Percentiles rank a stretch among this genome's conserved stretches.
Evolutionary conservation across 2,113 vertebrate species (phyloP).

Genomic region (Otus sunia): DNA sequence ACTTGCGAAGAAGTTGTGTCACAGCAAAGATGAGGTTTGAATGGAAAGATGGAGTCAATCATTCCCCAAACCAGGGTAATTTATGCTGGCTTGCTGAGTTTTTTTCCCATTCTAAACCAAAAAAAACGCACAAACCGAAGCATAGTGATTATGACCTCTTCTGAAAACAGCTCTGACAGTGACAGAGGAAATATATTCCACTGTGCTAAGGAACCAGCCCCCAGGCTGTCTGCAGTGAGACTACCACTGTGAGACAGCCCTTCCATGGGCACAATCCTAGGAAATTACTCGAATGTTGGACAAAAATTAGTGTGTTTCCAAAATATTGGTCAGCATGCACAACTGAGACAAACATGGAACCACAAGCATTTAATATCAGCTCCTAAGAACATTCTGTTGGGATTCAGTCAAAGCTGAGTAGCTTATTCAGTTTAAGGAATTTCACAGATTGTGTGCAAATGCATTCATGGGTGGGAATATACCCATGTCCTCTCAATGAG

Average conservation of each 20-base stretch:
- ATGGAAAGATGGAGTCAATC: neutral
- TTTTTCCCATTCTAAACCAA: neutral
- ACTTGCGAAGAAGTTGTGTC: neutral
- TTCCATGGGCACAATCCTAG: neutral
- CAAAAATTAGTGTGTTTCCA: neutral
- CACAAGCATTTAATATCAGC: neutral
- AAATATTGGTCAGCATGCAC: neutral
- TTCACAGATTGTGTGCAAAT: neutral
- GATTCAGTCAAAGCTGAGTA: neutral
- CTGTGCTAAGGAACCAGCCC: neutral
- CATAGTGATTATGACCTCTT: neutral
- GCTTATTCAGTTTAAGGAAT: neutral
- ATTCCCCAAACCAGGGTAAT: neutral
- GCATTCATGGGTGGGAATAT: neutral
- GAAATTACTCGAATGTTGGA: neutral
- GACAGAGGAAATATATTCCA: neutral
- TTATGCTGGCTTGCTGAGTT: neutral
- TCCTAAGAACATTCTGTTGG: neutral
- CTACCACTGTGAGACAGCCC: neutral
- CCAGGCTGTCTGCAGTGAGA: neutral
- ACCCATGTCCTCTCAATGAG: neutral
- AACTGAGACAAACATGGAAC: neutral
- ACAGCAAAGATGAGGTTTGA: neutral
- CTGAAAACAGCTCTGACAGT: neutral
- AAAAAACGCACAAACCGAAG: fast-evolving